phyloP scores from a whole-genome alignment of 2,888 invertebrate species.

The Cheilosia pagana region DNA sequence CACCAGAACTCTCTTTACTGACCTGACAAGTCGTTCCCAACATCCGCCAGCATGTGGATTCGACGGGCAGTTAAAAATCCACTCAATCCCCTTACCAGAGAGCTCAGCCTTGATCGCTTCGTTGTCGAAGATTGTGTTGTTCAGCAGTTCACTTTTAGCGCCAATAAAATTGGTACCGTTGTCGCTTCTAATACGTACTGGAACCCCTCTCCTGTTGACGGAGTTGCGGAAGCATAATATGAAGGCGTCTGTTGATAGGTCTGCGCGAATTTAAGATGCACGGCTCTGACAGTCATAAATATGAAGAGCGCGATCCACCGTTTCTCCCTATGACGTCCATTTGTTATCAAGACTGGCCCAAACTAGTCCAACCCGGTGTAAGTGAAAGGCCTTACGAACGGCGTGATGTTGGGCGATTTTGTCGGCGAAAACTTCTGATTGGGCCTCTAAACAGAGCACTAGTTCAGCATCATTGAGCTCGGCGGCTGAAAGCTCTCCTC shows the following conservation, averaged over 20 bases:
- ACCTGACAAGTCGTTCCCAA: slow-evolving; percentile 23
- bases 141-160: slow-evolving; percentile 26
- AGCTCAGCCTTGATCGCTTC: slow-evolving; percentile 20
- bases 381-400: slow-evolving; percentile 29
- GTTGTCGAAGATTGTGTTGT: slow-evolving; percentile 4
- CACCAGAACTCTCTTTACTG: background rate
- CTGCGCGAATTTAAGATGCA: slow-evolving; percentile 50
- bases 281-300: slow-evolving; percentile 47
- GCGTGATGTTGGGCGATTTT: slow-evolving; percentile 18
- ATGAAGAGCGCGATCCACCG: slow-evolving; percentile 51
- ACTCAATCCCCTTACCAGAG: slow-evolving; percentile 13
- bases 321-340: slow-evolving; percentile 52
- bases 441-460: background rate
- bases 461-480: slow-evolving; percentile 13
- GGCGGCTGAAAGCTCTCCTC: slow-evolving; percentile 1
- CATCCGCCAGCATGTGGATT: slow-evolving; percentile 37
- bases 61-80: slow-evolving; percentile 37
- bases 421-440: background rate
- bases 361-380: slow-evolving; percentile 67
- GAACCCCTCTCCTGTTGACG: slow-evolving; percentile 54
- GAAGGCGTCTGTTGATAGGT: slow-evolving; percentile 49
- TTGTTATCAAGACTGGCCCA: slow-evolving; percentile 44
- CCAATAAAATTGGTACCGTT: slow-evolving; percentile 49
- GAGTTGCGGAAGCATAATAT: slow-evolving; percentile 64
- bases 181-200: slow-evolving; percentile 13